These are phyloP conservation scores for Melanotaenia parkinsoni DNA, from an alignment of 2,797 vertebrate genomes.

Conservation along the genomic window DNA sequence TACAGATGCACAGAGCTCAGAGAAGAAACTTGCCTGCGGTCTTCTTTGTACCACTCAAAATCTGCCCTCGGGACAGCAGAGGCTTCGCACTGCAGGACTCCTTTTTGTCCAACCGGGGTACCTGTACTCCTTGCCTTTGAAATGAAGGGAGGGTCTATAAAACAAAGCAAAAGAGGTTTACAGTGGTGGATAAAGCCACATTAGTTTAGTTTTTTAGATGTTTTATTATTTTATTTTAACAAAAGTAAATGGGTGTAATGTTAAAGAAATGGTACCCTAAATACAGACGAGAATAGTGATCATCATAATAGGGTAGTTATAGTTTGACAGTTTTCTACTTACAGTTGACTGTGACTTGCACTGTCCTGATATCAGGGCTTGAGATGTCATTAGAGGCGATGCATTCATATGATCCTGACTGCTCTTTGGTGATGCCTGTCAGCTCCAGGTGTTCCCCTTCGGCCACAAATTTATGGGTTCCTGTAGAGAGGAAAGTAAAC, in stretches of 20 bases:
- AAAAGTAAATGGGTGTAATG: neutral
- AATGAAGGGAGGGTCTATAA: slow-evolving; percentile 92
- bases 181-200: neutral
- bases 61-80: slow-evolving; percentile 92
- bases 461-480: slow-evolving; percentile 85
- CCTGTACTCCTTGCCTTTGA: slow-evolving; percentile 90
- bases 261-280: neutral
- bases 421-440: slow-evolving; percentile 91
- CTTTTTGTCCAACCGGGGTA: slow-evolving; percentile 94
- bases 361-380: slow-evolving; percentile 87
- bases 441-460: slow-evolving; percentile 95
- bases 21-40: slow-evolving; percentile 86
- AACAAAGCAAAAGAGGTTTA: neutral
- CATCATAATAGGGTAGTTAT: too few species aligned
- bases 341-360: slow-evolving; percentile 96
- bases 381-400: slow-evolving; percentile 93
- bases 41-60: slow-evolving; percentile 98
- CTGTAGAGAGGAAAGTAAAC: slow-evolving; percentile 39
- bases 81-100: slow-evolving; percentile 93
- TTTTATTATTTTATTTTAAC: neutral
- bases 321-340: slow-evolving; percentile 69
- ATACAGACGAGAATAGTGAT: neutral
- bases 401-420: slow-evolving; percentile 95
- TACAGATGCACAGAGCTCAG: slow-evolving; percentile 13
- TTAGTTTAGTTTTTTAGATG: neutral